Evolutionary conservation across 2,888 invertebrate genomes (phyloP), one percentile per base, ranked within the genome.

Genomic region (Heliconius ismenius): DNA sequence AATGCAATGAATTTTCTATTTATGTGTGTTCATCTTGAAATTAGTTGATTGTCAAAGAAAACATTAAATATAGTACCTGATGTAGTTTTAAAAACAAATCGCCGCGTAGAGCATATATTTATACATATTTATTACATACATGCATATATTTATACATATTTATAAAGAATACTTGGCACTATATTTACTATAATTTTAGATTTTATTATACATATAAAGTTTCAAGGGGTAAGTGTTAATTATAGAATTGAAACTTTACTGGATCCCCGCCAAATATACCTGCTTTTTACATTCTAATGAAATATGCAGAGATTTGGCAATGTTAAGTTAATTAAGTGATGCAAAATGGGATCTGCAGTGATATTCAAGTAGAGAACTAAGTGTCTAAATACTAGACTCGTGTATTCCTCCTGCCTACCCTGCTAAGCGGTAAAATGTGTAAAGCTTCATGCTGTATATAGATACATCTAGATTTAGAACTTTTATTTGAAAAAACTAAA

Each of bases 261-360:
- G 79, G 74, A 76, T 73, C 39, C 60, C 28, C 43, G 78, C 79
- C 79, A 79, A 78, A 63, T 49, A 49, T 75, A 79, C 76, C 76
- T 79, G 75, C 21, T 75, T 70, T 70, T 73, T 76, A 76, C 76
- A 74, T 76, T 74, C 64, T 76, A 73, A 76, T 78, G 76, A 78
- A 78, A 78, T 76, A 77, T 79, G 76, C 58, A 78, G 72, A 72
- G 36, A 36, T 67, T 78, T 79, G 79, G 78, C 76, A 75, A 28
- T 39, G 63, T 63, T 72, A 74, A 70, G 67, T 70, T 78, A 74
- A 74, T 70, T 70, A 77, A 49, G 62, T 60, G 72, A n/a, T 49
- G 18, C 21, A 63, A 39, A 24, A 24, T 39, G 49, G 49, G n/a
- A 18, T 54, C 68, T 39, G 69, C 63, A 64, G 64, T 36, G 64